These are phyloP conservation scores for Pantala flavescens DNA, from an alignment of 1,140 invertebrate species.

Conservation along the genomic window DNA sequence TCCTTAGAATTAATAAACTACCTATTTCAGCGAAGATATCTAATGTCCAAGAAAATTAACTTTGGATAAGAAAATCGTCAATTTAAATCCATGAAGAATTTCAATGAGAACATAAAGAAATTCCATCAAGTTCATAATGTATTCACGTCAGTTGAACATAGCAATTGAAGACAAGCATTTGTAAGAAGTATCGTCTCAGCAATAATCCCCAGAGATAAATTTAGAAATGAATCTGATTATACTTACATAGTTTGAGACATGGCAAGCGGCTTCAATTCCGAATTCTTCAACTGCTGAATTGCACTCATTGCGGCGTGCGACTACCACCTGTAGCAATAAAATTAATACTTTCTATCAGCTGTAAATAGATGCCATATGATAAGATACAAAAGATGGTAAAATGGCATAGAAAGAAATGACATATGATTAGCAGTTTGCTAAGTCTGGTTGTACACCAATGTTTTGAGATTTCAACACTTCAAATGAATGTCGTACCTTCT, in stretches of 20 bases:
- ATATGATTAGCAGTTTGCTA: no score
- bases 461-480: no score
- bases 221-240: background rate
- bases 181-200: background rate
- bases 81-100: background rate
- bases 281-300: background rate
- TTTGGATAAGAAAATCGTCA: background rate
- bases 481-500: no score
- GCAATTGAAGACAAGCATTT: background rate
- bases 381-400: no score
- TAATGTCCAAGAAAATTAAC: background rate
- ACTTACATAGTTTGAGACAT: slow-evolving; percentile 10
- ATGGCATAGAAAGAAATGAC: no score
- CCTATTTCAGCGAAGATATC: no score
- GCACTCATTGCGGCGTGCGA: background rate
- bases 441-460: no score
- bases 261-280: background rate
- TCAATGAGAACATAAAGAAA: background rate
- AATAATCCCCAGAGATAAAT: background rate
- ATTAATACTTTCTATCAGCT: no score
- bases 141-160: background rate
- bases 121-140: background rate
- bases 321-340: background rate
- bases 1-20: no score
- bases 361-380: no score